These are phyloP conservation scores for Papilio protenor DNA, from an alignment of 2,888 invertebrate species.

Conservation along the genomic window DNA sequence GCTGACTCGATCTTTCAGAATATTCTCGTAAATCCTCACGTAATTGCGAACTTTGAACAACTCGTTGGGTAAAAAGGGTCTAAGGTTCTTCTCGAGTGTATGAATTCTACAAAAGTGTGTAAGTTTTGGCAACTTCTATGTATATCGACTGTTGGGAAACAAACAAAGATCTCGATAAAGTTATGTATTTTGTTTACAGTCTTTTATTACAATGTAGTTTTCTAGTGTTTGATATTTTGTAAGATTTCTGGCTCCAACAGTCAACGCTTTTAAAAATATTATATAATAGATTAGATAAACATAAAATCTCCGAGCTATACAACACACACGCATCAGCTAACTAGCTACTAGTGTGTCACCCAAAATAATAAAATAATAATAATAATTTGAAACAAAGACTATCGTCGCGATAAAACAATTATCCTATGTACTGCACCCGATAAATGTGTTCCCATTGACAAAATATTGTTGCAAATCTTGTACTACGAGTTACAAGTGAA, in stretches of 20 bases:
- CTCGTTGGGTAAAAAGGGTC: constrained; percentile 21
- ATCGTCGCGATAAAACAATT: background rate
- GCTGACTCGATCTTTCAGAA: background rate
- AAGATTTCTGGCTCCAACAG: too few species aligned
- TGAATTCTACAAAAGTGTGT: constrained; percentile 11
- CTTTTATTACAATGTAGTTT: background rate
- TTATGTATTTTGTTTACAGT: constrained; percentile 6
- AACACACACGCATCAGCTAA: too few species aligned
- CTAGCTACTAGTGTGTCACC: too few species aligned
- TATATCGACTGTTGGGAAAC: constrained; percentile 13
- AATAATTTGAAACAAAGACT: background rate
- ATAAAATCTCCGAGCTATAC: too few species aligned
- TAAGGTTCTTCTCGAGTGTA: constrained; percentile 13
- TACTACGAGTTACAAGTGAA: background rate
- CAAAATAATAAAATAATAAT: too few species aligned
- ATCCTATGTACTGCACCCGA: background rate
- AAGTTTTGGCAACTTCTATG: constrained; percentile 19
- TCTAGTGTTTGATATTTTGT: background rate
- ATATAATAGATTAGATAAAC: too few species aligned
- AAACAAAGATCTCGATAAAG: constrained; percentile 22
- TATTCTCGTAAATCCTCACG: constrained; percentile 12
- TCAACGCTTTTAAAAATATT: too few species aligned
- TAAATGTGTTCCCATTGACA: background rate
- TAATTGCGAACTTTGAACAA: constrained; percentile 24
- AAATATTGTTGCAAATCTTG: background rate